These are phyloP conservation scores for Illadopsis cleaveri DNA, from an alignment of 2,113 vertebrate species.

Conservation along the genomic window DNA sequence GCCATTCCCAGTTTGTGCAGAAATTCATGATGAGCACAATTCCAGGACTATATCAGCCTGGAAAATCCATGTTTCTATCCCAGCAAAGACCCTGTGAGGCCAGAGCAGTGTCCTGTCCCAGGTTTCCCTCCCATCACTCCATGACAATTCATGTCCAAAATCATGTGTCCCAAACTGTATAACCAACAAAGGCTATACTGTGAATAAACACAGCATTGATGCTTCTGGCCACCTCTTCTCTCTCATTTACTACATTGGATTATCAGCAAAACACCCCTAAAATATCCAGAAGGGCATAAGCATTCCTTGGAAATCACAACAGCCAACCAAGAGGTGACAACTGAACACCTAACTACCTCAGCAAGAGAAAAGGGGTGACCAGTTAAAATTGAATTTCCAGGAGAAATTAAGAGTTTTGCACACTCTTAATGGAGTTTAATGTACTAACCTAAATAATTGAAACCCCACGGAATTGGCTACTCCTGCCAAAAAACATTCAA, in stretches of 20 bases:
- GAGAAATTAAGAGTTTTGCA: neutral
- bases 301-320: neutral
- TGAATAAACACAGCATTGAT: neutral
- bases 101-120: neutral
- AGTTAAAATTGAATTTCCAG: neutral
- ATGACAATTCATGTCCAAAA: rapidly evolving
- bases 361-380: neutral
- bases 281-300: neutral
- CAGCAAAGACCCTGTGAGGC: neutral
- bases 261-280: neutral
- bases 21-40: neutral
- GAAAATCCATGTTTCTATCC: neutral
- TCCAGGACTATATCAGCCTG: neutral
- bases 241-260: neutral
- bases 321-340: neutral
- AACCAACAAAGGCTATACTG: neutral
- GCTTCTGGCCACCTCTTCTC: neutral
- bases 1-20: neutral
- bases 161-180: neutral
- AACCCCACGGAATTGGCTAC: neutral
- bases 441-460: neutral
- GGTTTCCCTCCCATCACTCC: neutral
- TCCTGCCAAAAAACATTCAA: neutral
- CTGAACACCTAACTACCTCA: neutral
- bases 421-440: neutral